Conservation (phyloP, 2,797 vertebrate species). For the Sebastolobus altivelis region DNA sequence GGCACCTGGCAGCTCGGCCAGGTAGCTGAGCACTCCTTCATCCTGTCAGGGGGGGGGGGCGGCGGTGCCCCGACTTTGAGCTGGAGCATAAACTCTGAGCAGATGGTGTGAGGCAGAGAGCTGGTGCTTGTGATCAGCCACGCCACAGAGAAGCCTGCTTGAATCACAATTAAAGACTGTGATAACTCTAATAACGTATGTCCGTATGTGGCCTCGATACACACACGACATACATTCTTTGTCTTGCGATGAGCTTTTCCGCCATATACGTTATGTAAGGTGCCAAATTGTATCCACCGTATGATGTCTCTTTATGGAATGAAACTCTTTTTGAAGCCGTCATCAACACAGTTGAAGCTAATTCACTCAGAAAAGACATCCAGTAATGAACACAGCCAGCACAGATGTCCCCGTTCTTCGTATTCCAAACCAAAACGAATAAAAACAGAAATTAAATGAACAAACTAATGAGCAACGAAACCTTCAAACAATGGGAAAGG, state of each 20-base stretch:
- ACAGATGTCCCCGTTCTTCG: constrained; percentile 47
- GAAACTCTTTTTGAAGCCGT: constrained; percentile 35
- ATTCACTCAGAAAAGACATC: constrained; percentile 23
- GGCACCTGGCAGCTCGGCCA: constrained; percentile 31
- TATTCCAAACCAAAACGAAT: constrained; percentile 26
- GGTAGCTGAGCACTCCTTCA: constrained; percentile 58
- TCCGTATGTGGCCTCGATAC: background rate
- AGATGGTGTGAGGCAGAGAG: constrained; percentile 68
- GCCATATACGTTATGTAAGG: background rate
- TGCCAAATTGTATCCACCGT: background rate
- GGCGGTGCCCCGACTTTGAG: constrained; percentile 46
- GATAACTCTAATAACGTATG: background rate
- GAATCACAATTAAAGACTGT: constrained; percentile 18
- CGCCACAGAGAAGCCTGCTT: constrained; percentile 17
- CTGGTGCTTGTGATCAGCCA: constrained; percentile 24
- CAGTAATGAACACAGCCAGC: constrained; percentile 37
- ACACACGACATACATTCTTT: background rate
- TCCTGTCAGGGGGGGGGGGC: constrained; percentile 43
- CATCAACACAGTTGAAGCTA: constrained; percentile 29
- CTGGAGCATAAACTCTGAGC: constrained; percentile 66
- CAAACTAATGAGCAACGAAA: constrained; percentile 45
- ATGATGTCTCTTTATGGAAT: background rate
- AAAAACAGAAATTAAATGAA: constrained; percentile 4
- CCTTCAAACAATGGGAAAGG: constrained; percentile 20
- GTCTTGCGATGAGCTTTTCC: background rate